phyloP scores from a whole-genome alignment of 2,797 vertebrate species.

The Oceanodroma leucorhoa region DNA sequence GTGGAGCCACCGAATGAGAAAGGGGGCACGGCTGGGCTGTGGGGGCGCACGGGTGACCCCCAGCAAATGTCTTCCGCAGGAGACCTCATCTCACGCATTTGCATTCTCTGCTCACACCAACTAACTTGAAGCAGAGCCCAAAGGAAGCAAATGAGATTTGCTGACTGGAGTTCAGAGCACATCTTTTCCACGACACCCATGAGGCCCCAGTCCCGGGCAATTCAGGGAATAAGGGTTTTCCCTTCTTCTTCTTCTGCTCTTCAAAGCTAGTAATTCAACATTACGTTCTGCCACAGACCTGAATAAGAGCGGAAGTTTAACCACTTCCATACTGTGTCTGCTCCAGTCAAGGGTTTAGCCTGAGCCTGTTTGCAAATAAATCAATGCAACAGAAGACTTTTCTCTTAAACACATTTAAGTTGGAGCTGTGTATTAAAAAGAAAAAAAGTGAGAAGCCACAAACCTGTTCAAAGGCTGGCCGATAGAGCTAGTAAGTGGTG shows the following conservation, averaged over 20 bases:
- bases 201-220: background rate
- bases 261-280: background rate
- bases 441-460: background rate
- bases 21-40: background rate
- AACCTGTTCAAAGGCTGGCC: background rate
- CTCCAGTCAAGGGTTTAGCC: background rate
- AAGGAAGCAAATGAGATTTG: background rate
- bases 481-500: background rate
- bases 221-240: background rate
- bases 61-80: background rate
- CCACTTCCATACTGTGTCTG: background rate
- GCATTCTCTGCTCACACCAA: background rate
- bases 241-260: conserved; percentile 2
- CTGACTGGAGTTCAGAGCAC: background rate
- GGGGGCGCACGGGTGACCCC: background rate
- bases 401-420: background rate
- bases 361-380: background rate
- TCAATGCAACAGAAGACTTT: background rate
- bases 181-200: background rate
- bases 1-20: background rate
- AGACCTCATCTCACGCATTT: background rate
- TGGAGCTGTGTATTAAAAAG: background rate
- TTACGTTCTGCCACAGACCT: background rate
- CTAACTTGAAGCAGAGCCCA: background rate
- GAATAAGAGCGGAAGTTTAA: conserved; percentile 9